Evolutionary conservation across 2,888 invertebrate genomes (phyloP).

Genomic region (Cerastis rubricosa): DNA sequence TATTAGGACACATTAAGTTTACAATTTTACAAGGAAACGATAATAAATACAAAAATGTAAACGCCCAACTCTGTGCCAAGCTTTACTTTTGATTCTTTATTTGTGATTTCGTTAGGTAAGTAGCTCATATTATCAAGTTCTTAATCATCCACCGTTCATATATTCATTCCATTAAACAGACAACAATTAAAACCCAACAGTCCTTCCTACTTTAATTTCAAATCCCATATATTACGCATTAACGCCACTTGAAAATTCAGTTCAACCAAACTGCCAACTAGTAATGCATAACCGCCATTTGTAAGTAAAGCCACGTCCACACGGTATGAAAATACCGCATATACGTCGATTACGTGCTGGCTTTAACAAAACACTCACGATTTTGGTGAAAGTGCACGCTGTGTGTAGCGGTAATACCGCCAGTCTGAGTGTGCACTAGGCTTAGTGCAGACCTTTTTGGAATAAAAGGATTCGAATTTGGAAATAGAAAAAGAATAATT

Average conservation of each 20-base stretch:
- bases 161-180: background rate
- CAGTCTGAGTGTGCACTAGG: constrained; percentile 60
- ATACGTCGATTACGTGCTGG: constrained; percentile 60
- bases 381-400: constrained; percentile 67
- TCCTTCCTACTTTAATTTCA: constrained; percentile 33
- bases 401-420: constrained; percentile 43
- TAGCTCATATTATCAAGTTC: background rate
- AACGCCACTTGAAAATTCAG: constrained; percentile 57
- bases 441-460: constrained; percentile 53
- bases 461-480: constrained; percentile 32
- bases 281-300: constrained; percentile 52
- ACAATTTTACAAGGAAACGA: no score
- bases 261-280: constrained; percentile 26
- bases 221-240: constrained; percentile 28
- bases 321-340: constrained; percentile 58
- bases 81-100: background rate
- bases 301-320: constrained; percentile 59
- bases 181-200: background rate
- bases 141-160: background rate
- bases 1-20: no score
- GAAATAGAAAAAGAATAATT: constrained; percentile 7
- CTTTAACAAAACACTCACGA: constrained; percentile 68
- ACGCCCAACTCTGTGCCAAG: no score
- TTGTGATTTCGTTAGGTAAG: background rate
- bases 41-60: no score